These are phyloP conservation scores for Thomomys bottae DNA, from an alignment of 2,113 vertebrate species.

Conservation along the genomic window DNA sequence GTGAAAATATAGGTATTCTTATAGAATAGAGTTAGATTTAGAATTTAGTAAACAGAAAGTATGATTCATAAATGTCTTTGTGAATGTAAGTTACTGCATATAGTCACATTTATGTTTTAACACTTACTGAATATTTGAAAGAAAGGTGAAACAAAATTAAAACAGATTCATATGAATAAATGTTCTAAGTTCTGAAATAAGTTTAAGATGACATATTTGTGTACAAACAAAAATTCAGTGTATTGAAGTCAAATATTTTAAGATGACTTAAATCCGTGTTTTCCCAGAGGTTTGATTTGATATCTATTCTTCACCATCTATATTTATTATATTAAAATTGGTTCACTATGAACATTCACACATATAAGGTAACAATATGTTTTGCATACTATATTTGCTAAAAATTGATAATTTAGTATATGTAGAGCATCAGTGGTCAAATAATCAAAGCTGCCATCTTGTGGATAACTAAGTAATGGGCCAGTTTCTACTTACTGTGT, in stretches of 20 bases:
- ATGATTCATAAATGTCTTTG: not conserved
- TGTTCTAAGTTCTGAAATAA: not conserved
- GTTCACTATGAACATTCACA: not conserved
- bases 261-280: not conserved
- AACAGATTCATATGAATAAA: not conserved
- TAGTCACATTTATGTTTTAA: not conserved
- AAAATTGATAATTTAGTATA: not conserved
- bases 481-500: slow-evolving; percentile 1
- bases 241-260: slow-evolving; percentile 7
- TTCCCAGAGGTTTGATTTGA: slow-evolving; percentile 7
- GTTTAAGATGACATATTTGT: not conserved
- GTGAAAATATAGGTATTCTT: not conserved
- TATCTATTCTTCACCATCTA: not conserved
- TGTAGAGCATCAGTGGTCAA: slow-evolving; percentile 7
- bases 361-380: not conserved
- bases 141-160: slow-evolving; percentile 13
- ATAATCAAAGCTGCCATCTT: slow-evolving; percentile 81
- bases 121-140: not conserved
- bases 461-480: slow-evolving; percentile 64
- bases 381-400: not conserved
- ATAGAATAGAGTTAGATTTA: not conserved
- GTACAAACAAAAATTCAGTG: not conserved
- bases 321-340: not conserved
- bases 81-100: not conserved
- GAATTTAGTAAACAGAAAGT: not conserved